Evolutionary conservation across 2,113 vertebrate species (phyloP).

Genomic region (Brachyhypopomus occidentalis): DNA sequence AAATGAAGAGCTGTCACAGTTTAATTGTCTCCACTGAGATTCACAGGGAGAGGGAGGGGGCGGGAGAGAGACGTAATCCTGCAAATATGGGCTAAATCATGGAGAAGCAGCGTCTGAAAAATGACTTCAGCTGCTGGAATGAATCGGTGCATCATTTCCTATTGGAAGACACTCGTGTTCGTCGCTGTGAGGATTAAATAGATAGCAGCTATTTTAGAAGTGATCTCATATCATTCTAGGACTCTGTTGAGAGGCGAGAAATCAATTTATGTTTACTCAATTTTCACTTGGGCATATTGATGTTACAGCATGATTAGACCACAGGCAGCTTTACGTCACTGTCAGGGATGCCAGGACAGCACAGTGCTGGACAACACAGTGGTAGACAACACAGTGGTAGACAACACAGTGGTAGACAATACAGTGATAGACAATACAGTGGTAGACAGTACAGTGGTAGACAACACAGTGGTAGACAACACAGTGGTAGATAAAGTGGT

Average conservation of each 20-base stretch:
- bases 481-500: too few species aligned
- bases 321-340: constrained; percentile 25
- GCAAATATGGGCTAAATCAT: constrained; percentile 60
- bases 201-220: constrained; percentile 31
- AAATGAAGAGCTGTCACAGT: constrained; percentile 76
- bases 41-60: constrained; percentile 43
- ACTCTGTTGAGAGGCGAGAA: constrained; percentile 23
- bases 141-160: constrained; percentile 45
- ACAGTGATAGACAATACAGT: too few species aligned
- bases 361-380: background rate
- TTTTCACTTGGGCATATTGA: constrained; percentile 44
- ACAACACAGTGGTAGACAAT: too few species aligned
- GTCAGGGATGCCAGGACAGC: constrained; percentile 3
- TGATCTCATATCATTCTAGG: constrained; percentile 39
- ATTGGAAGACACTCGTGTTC: constrained; percentile 53
- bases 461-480: too few species aligned
- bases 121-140: constrained; percentile 50
- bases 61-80: constrained; percentile 46
- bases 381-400: too few species aligned
- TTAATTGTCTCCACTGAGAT: constrained; percentile 75
- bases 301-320: constrained; percentile 38
- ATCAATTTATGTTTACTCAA: constrained; percentile 47
- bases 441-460: too few species aligned
- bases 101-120: constrained; percentile 53
- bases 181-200: constrained; percentile 57